These are phyloP conservation scores for Stegastes partitus DNA, from an alignment of 2,113 vertebrate species.

Conservation along the genomic window DNA sequence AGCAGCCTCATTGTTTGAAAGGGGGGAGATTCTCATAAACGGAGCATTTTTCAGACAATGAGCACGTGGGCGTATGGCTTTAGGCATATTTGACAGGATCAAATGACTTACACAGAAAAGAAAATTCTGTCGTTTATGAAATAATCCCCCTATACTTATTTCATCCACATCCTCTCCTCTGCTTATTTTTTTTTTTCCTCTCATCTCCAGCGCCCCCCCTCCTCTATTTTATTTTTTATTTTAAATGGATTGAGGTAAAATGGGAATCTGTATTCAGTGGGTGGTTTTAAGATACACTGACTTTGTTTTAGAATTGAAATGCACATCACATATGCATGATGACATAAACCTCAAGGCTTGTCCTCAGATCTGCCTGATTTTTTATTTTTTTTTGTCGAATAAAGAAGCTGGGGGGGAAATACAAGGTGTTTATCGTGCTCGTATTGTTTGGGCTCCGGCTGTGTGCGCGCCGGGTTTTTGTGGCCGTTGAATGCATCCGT, in stretches of 20 bases:
- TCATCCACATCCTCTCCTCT: constrained; percentile 74
- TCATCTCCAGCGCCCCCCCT: constrained; percentile 10
- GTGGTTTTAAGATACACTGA: constrained; percentile 74
- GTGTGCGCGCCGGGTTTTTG: constrained; percentile 1
- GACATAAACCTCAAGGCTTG: constrained; percentile 71
- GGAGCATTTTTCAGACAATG: constrained; percentile 78
- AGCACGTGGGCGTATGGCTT: constrained; percentile 82
- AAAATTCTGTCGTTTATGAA: constrained; percentile 84
- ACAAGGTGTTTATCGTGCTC: constrained; percentile 61
- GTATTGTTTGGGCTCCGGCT: constrained; percentile 31
- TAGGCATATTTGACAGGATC: constrained; percentile 84
- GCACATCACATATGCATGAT: constrained; percentile 73
- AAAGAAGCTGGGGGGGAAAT: constrained; percentile 23
- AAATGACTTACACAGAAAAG: constrained; percentile 82
- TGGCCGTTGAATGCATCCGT: neutral
- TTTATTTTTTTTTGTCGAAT: too few species aligned
- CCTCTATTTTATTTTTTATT: neutral
- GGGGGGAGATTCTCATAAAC: constrained; percentile 71
- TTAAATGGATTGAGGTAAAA: constrained; percentile 74
- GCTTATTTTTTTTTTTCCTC: constrained; percentile 52
- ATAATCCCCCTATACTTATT: constrained; percentile 84
- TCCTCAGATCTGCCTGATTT: constrained; percentile 65
- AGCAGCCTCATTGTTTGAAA: constrained; percentile 61
- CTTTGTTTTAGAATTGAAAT: constrained; percentile 80
- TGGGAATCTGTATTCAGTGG: constrained; percentile 74